Base-by-base conservation (phyloP, 2,797 vertebrate species). In the Crax fasciolata region DNA sequence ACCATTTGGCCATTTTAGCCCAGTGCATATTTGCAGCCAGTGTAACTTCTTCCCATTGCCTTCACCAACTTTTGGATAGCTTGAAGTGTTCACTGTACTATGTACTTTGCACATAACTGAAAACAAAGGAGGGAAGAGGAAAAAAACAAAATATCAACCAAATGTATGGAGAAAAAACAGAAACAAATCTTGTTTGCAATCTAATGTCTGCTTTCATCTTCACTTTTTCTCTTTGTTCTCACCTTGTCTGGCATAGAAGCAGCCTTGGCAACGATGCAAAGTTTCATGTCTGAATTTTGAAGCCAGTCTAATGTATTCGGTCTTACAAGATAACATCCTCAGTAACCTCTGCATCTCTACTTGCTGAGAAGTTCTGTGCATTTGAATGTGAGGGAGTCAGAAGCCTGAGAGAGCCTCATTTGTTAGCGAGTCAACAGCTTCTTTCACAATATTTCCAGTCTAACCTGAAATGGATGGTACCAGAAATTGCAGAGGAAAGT, bases 391-490 rank as follows among this genome's bases (percentile, higher is more conserved):
- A 82, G 13, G 13, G 49, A 93, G n/a, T 75, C 16, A 21, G 35
- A 27, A 87, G 66, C 35, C 58, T 84, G 76, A 87, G 77, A 95
- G 65, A 72, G 7, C 27, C 30, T 13, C 52, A 44, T 41, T 63
- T 92, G 61, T 48, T 46, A 46, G 25, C 4, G 2, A 95, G 72
- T 91, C 65, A 71, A 52, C 30, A 93, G 17, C 20, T 25, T 91
- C 67, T 89, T 96, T 93, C 94, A 89, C 67, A 89, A 35, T 87
- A 77, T 82, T 90, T 95, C 88, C 86, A 84, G 92, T 93, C 59
- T 87, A 90, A 95, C 83, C 79, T 94, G 93, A 95, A 95, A 88
- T 48, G 43, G 54, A 85, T 17, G 18, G 43, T 44, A 92, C 17
- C 12, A 91, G 73, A 93, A 75, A 83, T 43, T 72, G 35, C 51